Evolutionary conservation across 2,797 vertebrate genomes (phyloP).

Genomic region (Hippopotamyrus pictus): DNA sequence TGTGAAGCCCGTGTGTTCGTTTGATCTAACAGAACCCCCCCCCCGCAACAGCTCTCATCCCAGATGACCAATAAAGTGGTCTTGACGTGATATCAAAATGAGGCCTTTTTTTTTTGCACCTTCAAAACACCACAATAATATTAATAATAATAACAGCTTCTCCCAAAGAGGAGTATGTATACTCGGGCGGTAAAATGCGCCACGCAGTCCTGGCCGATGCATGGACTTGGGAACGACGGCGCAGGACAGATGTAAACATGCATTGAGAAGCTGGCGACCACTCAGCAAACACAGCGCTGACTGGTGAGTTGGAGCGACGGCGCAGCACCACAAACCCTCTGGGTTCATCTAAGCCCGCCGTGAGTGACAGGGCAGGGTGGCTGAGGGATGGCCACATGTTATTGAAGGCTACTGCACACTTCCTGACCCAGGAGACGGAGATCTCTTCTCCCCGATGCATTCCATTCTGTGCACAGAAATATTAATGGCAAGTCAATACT

Average conservation of each 20-base stretch:
- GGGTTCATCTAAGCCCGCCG: constrained; percentile 1
- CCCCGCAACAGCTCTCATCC: not conserved
- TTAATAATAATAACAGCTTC: not conserved
- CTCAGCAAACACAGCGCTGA: constrained; percentile 18
- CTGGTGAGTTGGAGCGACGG: constrained; percentile 16
- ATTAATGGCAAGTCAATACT: constrained; percentile 48
- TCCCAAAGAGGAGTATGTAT: constrained; percentile 57
- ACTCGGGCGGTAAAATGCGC: constrained; percentile 57
- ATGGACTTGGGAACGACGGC: constrained; percentile 50
- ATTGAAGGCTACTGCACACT: not conserved
- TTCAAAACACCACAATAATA: not conserved
- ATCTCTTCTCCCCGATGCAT: constrained; percentile 31
- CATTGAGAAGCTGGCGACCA: constrained; percentile 31
- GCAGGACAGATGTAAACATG: constrained; percentile 58
- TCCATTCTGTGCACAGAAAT: constrained; percentile 45
- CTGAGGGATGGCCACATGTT: not conserved
- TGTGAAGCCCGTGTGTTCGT: not conserved
- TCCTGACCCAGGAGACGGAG: constrained; percentile 23
- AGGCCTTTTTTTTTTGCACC: not conserved
- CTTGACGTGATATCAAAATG: not conserved
- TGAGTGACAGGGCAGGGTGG: constrained; percentile 9
- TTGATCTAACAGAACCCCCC: not conserved
- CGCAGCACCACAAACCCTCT: constrained; percentile 20
- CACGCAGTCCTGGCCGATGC: constrained; percentile 54
- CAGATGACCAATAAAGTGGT: not conserved